Evolutionary conservation across 1,140 invertebrate species (phyloP).

Genomic region (Melanaphis sacchari): DNA sequence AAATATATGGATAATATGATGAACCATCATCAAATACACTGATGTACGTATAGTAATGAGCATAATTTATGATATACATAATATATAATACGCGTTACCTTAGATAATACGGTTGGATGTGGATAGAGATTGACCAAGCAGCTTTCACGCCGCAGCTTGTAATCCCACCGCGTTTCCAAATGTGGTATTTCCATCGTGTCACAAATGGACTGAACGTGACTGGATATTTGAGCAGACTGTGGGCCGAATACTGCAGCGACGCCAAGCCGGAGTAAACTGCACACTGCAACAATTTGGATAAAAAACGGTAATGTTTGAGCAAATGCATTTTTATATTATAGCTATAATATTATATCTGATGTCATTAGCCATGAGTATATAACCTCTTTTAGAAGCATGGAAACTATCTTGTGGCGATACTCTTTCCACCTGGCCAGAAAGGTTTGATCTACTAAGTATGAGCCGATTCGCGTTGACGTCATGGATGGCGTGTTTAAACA

Average conservation of each 20-base stretch:
- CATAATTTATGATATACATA: not conserved
- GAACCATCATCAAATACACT: no score
- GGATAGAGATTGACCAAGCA: constrained; percentile 94
- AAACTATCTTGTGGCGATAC: constrained; percentile 90
- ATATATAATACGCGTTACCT: constrained; percentile 68
- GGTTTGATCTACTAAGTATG: constrained; percentile 80
- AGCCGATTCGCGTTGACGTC: constrained; percentile 84
- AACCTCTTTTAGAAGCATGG: constrained; percentile 87
- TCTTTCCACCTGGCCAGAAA: constrained; percentile 84
- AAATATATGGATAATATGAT: not conserved
- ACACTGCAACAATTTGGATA: constrained; percentile 72
- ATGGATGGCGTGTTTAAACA: constrained; percentile 89
- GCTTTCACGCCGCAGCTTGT: constrained; percentile 82
- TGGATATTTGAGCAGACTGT: constrained; percentile 86
- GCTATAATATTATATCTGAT: not conserved
- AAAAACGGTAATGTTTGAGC: not conserved
- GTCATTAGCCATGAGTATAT: not conserved
- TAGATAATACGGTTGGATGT: constrained; percentile 85
- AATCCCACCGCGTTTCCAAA: constrained; percentile 93
- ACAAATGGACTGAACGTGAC: constrained; percentile 94
- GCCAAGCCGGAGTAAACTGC: constrained; percentile 82
- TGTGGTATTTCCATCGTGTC: constrained; percentile 96
- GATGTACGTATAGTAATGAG: not conserved
- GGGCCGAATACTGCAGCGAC: constrained; percentile 94
- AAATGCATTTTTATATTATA: not conserved